Conservation (phyloP, 1,140 invertebrate genomes). For the Atopsyche davidsoni region DNA sequence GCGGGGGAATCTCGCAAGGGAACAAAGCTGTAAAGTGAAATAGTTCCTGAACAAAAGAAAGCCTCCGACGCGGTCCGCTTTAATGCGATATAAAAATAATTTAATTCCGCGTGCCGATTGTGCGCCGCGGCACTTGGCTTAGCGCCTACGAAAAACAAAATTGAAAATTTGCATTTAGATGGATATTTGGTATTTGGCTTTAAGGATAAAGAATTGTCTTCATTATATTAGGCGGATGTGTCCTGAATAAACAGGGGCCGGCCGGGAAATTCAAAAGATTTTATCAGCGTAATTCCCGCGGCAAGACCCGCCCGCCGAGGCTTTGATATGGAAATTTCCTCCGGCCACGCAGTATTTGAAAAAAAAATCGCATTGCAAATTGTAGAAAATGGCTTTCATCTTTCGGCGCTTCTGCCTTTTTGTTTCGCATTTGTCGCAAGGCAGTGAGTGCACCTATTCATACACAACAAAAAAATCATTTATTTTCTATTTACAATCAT, state of each 20-base stretch:
- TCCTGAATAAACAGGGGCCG: neutral
- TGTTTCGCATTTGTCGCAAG: too few species aligned
- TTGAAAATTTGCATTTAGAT: slow-evolving; percentile 32
- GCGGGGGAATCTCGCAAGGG: too few species aligned
- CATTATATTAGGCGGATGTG: slow-evolving; percentile 20
- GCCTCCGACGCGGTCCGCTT: too few species aligned
- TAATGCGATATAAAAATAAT: too few species aligned
- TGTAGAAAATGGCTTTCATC: slow-evolving; percentile 16
- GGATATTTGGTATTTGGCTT: slow-evolving; percentile 28
- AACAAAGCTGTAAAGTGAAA: too few species aligned
- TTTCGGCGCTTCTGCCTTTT: too few species aligned
- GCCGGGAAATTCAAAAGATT: slow-evolving; percentile 21
- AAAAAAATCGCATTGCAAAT: slow-evolving; percentile 22
- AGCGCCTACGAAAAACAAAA: slow-evolving; percentile 30
- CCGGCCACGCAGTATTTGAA: slow-evolving; percentile 22
- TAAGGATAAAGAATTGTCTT: slow-evolving; percentile 31
- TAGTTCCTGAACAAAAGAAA: too few species aligned
- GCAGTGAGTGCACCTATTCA: too few species aligned
- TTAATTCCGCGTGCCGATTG: slow-evolving; percentile 11
- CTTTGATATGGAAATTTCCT: slow-evolving; percentile 30
- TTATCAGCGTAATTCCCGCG: slow-evolving; percentile 16
- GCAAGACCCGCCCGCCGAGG: slow-evolving; percentile 10
- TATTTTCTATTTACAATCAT: too few species aligned
- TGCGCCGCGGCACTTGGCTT: slow-evolving; percentile 21
- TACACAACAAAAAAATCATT: too few species aligned